Base-by-base conservation (phyloP, 1,140 invertebrate species). In the Aphelinus certus region DNA sequence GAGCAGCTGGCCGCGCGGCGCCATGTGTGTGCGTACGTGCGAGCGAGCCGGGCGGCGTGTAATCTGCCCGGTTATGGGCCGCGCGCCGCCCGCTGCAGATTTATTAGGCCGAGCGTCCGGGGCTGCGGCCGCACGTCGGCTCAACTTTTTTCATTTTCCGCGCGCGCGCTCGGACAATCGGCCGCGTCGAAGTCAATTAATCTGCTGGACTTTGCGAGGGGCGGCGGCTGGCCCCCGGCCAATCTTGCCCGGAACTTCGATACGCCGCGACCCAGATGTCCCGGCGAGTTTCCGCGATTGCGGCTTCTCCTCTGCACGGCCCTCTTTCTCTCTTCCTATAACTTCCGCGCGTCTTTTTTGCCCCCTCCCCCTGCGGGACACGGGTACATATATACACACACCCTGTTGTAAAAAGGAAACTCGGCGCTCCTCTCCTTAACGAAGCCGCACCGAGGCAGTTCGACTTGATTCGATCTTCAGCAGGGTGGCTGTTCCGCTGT, bases 181-280 rank as follows among this genome's bases (percentile, higher is more conserved):
- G 73, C 46, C 76, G 75, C 76, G 73, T 79, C 76, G 61, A 80
- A 79, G 79, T 81, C 79, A 81, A 84, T 84, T 84, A 83, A 84
- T 84, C 80, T 78, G 79, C 76, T 70, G 77, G 67, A 77, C 73
- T 79, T 79, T 74, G 69, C 71, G 75, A 60, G 9, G 43, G 10
- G 56, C 2, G 43, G 60, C n/a, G 43, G 60, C 67, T 82, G 82
- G 81, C 78, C 42, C 7, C 0, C 3, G 43, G 78, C 82, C 82
- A 83, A 81, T 79, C 67, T 73, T 76, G 47, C 56, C 10, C 58
- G 60, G 71, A 76, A 79, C 72, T 78, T 79, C 74, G 68, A 78
- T 80, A 63, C 71, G 58, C 71, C 76, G 9, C 26, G 76, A 75
- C 76, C 79, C 77, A 71, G 75, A 79, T 83, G 80, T 80, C 71